These are phyloP conservation scores for Synergus umbraculus DNA, from an alignment of 2,888 invertebrate species.

Conservation along the genomic window DNA sequence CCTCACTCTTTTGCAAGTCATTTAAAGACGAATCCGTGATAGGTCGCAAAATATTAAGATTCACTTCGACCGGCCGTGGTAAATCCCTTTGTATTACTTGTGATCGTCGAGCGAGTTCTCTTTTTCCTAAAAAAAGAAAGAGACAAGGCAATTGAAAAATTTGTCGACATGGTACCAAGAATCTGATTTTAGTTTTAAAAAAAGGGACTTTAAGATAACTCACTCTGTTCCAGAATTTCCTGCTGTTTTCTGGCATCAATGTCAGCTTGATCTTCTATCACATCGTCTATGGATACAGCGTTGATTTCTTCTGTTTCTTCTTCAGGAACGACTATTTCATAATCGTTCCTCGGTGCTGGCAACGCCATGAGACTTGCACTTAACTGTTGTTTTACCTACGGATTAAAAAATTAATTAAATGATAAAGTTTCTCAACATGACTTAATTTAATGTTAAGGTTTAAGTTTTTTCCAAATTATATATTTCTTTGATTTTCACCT, in stretches of 20 bases:
- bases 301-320: constrained; percentile 81
- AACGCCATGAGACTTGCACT: constrained; percentile 88
- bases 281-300: constrained; percentile 60
- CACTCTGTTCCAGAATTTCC: constrained; percentile 84
- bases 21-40: constrained; percentile 87
- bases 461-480: not conserved
- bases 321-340: constrained; percentile 98
- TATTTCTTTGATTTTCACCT: constrained; percentile 69
- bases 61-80: constrained; percentile 89
- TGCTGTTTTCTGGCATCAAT: constrained; percentile 85
- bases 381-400: constrained; percentile 84
- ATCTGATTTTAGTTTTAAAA: too few species aligned
- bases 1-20: constrained; percentile 95
- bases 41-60: constrained; percentile 88
- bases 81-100: constrained; percentile 91
- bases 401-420: constrained; percentile 36
- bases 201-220: constrained; percentile 58
- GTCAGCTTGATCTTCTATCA: constrained; percentile 92
- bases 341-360: constrained; percentile 97
- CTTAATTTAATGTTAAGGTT: not conserved
- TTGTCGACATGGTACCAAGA: too few species aligned
- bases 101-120: constrained; percentile 87
- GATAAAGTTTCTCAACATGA: constrained; percentile 2
- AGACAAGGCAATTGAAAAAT: too few species aligned
- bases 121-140: constrained; percentile 77